These are phyloP conservation scores for Cliona cf. orientalis DNA, from an alignment of 37 sponge, comb jelly and placozoan genomes.

Conservation along the genomic window DNA sequence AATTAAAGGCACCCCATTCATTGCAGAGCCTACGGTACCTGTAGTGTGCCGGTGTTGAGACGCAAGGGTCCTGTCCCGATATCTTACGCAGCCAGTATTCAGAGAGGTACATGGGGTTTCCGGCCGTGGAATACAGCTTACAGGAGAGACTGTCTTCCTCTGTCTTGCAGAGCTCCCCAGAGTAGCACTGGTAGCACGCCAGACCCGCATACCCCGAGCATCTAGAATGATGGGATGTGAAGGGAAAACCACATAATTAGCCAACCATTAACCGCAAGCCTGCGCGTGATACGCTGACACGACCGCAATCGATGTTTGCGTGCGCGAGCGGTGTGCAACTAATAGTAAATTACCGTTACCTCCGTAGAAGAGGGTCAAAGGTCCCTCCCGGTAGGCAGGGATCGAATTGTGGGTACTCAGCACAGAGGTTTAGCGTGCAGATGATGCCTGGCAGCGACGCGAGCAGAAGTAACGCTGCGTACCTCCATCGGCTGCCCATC, in stretches of 20 bases:
- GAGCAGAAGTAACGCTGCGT: too few relatives aligned
- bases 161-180: constrained; percentile 10
- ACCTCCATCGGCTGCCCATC: too few relatives aligned
- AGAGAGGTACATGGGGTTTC: constrained; percentile 5
- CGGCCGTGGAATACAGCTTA: not conserved
- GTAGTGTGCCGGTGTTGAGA: constrained; percentile 3
- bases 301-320: too few relatives aligned
- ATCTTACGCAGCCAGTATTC: constrained; percentile 1
- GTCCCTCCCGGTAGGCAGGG: constrained; percentile 31
- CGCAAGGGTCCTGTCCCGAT: constrained; percentile 3
- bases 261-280: too few relatives aligned
- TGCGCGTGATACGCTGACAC: too few relatives aligned
- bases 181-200: constrained; percentile 38
- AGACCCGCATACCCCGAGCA: constrained; percentile 2
- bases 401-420: not conserved
- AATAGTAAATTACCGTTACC: not conserved
- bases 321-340: too few relatives aligned
- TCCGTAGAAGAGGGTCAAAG: constrained; percentile 23
- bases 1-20: too few relatives aligned
- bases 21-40: too few relatives aligned
- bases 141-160: not conserved
- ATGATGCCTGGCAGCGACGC: too few relatives aligned
- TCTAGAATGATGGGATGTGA: not conserved
- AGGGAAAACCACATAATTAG: too few relatives aligned
- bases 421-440: too few relatives aligned